Evolutionary conservation across 2,797 vertebrate species (phyloP).

Genomic region (Spea hammondii): DNA sequence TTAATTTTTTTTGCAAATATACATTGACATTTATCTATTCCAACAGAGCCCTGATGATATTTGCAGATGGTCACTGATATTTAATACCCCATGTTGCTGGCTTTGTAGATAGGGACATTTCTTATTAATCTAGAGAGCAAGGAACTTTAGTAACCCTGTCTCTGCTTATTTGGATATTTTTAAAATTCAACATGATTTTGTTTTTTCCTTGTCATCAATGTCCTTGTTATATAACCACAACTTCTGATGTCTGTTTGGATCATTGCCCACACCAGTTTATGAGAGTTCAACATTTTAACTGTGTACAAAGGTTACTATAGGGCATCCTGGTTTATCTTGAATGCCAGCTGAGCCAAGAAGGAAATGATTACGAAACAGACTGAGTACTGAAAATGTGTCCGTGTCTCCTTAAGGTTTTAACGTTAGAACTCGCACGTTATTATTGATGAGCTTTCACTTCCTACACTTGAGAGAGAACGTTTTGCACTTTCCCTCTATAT

Average conservation of each 20-base stretch:
- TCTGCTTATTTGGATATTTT: constrained; percentile 5
- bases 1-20: no score
- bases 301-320: constrained; percentile 50
- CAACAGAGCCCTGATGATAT: no score
- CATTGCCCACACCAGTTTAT: constrained; percentile 24
- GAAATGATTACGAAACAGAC: constrained; percentile 28
- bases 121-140: constrained; percentile 17
- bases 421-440: neutral
- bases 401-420: neutral
- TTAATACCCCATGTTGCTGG: neutral
- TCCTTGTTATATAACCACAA: constrained; percentile 26
- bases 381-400: constrained; percentile 1
- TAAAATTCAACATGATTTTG: constrained; percentile 1
- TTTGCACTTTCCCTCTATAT: no score
- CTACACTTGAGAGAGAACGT: no score
- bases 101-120: neutral
- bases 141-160: constrained; percentile 13
- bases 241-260: constrained; percentile 13
- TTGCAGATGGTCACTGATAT: neutral
- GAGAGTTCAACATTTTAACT: constrained; percentile 44
- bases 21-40: no score
- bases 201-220: constrained; percentile 2
- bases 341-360: constrained; percentile 33
- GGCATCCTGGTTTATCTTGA: constrained; percentile 31
- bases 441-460: neutral